These are phyloP conservation scores for Ceuthmochares aereus DNA, from an alignment of 2,113 vertebrate species.

Conservation along the genomic window DNA sequence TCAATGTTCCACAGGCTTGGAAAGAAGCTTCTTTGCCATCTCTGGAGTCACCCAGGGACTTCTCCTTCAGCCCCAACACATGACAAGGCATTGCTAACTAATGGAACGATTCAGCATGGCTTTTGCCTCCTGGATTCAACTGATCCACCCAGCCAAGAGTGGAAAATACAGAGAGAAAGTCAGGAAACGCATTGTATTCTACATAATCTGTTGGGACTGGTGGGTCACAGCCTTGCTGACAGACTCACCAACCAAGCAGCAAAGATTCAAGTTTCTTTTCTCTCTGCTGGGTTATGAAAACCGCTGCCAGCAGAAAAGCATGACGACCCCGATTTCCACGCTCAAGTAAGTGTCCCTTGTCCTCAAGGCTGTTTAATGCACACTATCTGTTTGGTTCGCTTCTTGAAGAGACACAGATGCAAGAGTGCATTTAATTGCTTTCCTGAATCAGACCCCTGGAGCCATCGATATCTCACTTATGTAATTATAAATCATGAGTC, in stretches of 20 bases:
- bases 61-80: neutral
- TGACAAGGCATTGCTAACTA: neutral
- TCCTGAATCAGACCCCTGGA: neutral
- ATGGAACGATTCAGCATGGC: neutral
- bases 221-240: rapidly evolving
- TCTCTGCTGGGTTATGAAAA: neutral
- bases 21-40: neutral
- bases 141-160: rapidly evolving
- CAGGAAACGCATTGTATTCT: neutral
- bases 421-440: neutral
- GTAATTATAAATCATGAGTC: neutral
- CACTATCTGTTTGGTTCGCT: neutral
- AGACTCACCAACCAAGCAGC: neutral
- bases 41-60: neutral
- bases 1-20: rapidly evolving
- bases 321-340: neutral
- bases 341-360: neutral
- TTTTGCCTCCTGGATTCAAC: neutral
- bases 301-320: rapidly evolving
- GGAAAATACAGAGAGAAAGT: neutral
- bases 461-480: neutral
- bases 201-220: neutral
- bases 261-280: neutral
- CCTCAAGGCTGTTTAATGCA: neutral
- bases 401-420: neutral